Evolutionary conservation across 2,888 invertebrate species (phyloP), one percentile per base, ranked within the genome.

Genomic region (Lutraria lutraria): DNA sequence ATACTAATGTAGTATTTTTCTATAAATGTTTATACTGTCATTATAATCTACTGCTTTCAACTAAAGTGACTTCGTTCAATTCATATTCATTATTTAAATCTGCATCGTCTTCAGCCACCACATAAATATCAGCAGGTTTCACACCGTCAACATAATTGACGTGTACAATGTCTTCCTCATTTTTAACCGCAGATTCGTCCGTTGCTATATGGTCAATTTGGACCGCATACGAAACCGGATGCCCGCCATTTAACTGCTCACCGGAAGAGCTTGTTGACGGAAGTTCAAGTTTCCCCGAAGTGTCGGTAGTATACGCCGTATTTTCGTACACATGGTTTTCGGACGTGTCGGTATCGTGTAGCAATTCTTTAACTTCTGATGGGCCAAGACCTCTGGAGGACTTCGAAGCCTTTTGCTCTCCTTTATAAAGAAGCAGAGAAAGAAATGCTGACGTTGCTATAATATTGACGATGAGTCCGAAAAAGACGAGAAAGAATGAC

Each of bases 361-460:
- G 76, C 16, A 31, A 34, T 12, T 76, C 76, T 34, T 76, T 76
- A 8, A 34, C 15, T 76, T 34, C 34, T 19, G 15, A 19, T 31
- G 86, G 86, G 53, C 88, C 90, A 8, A 91, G 81, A 29, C 91
- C 85, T 83, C 88, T 91, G 19, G 86, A 82, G 43, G 89, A 85
- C 15, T 53, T 56, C 10, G 87, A 16, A 13, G 89, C 88, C 83
- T 90, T 87, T 3, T 60, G 53, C 80, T 91, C 91, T 3, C 88
- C 91, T 25, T 83, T 87, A 16, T 90, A 79, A 0, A 91, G 76
- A 12, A 91, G 15, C 0, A 87, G 52, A 15, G 87, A 83, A 0
- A 91, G 81, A 52, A 90, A 91, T 21, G 76, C 53, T 0, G 76
- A 87, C 0, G 90, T 88, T 25, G 88, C 76, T 25, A 90, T 16